These are phyloP conservation scores for Spodoptera picta DNA, from an alignment of 2,888 invertebrate genomes.

Conservation along the genomic window DNA sequence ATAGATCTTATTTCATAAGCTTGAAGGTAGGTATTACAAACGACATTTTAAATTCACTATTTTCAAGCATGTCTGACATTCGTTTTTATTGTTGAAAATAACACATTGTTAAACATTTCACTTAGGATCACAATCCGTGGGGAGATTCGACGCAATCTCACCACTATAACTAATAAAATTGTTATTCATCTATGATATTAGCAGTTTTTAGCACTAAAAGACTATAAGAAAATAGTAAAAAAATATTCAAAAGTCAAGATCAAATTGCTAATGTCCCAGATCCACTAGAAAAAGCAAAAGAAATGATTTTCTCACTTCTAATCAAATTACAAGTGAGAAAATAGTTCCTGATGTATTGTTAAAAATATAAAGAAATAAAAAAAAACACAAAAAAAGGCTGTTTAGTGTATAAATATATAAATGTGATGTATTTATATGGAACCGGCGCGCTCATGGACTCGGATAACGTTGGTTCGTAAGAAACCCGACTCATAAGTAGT, in stretches of 20 bases:
- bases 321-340: conserved; percentile 35
- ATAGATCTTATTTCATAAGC: no score
- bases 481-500: conserved; percentile 83
- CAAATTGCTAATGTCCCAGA: conserved; percentile 47
- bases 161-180: conserved; percentile 8
- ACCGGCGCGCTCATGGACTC: conserved; percentile 74
- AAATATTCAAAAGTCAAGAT: neutral
- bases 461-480: conserved; percentile 57
- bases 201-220: conserved; percentile 29
- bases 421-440: conserved; percentile 79
- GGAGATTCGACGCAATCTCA: conserved; percentile 16
- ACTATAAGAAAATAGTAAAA: neutral
- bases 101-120: conserved; percentile 33
- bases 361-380: conserved; percentile 62
- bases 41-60: no score
- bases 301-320: conserved; percentile 51
- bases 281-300: conserved; percentile 32
- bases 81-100: conserved; percentile 24
- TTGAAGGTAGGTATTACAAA: no score
- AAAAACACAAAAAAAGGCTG: conserved; percentile 84
- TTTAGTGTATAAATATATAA: conserved; percentile 69
- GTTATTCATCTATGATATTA: conserved; percentile 44
- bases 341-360: conserved; percentile 54
- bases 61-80: conserved; percentile 38
- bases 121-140: conserved; percentile 44